Evolutionary conservation across 2,113 vertebrate species (phyloP), one percentile per base, ranked within the genome.

Genomic region (Amia ocellicauda): DNA sequence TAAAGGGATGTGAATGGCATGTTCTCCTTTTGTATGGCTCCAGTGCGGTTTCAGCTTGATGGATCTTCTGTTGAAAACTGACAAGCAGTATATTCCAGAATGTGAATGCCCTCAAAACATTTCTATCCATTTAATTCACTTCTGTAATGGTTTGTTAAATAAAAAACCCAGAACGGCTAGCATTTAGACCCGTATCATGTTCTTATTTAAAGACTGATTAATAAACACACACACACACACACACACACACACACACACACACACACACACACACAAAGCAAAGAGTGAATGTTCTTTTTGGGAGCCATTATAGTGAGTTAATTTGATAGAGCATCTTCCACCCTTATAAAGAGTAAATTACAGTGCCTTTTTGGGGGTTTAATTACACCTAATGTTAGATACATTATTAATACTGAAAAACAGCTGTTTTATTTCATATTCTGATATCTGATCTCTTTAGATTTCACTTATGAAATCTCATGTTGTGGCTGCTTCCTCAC

Each of bases 21-120:
- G 71, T 72, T 70, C 77, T 78, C 36, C 74, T 77, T 73, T 69
- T 62, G 66, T 55, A 14, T 67, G 69, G 71, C 31, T 63, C 76
- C 79, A 7, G 68, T 69, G 86, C 80, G 86, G 80, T 79, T 82
- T 88, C 84, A 72, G 73, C 80, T 90, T 86, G 89, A 88, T 87
- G 85, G 84, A 89, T 88, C 85, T 85, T 79, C 81, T 85, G 83
- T 84, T 77, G 73, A 81, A 84, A 88, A 85, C 86, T 88, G 80
- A 80, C 86, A 80, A 80, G 74, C 68, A 76, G 76, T 29, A 43
- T 58, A 68, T 75, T 36, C 31, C 11, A 36, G 31, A 36, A 7
- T 36, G 11, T 36, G 31, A 36, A 36, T 5, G 31, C 11, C 31
- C 31, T 36, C 31, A 36, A 11, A 36, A 36, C 11, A n/a, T 36